A percentile compares a stretch with the other conserved stretches of the same genome.
phyloP scores from a whole-genome alignment of 2,113 vertebrate genomes.

The Bubo blakistoni region DNA sequence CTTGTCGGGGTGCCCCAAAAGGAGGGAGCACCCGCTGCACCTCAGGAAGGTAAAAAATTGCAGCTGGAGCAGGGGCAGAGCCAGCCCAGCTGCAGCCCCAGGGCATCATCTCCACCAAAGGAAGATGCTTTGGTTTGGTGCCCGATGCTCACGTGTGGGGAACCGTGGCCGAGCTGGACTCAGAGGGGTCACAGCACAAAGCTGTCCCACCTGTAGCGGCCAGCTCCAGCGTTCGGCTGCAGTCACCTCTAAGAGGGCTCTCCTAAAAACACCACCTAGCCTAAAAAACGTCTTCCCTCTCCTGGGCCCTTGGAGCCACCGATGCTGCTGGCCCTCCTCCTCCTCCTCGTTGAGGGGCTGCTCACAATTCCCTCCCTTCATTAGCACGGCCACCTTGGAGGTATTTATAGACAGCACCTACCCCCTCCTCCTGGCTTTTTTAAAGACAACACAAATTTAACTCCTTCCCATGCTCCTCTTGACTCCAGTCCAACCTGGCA shows the following conservation, averaged over 20 bases:
- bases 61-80: not conserved
- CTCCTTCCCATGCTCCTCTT: not conserved
- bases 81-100: not conserved
- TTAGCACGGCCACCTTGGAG: slow-evolving; percentile 16
- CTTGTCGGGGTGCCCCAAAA: accelerated
- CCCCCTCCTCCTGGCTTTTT: not conserved
- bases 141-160: accelerated
- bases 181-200: accelerated
- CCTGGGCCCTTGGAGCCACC: not conserved
- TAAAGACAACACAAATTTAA: not conserved
- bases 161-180: not conserved
- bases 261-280: not conserved
- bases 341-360: not conserved
- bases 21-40: accelerated
- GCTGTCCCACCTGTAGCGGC: not conserved
- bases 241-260: not conserved
- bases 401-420: slow-evolving; percentile 42
- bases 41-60: not conserved
- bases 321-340: not conserved
- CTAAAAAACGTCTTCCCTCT: not conserved
- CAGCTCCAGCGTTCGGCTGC: not conserved
- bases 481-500: not conserved
- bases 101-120: not conserved
- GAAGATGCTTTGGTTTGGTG: not conserved
- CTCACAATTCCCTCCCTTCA: slow-evolving; percentile 47